A percentile compares a stretch with the other conserved stretches of the same genome.
These are phyloP conservation scores for Torymus texanus DNA, from an alignment of 2,888 invertebrate genomes.

Conservation along the genomic window DNA sequence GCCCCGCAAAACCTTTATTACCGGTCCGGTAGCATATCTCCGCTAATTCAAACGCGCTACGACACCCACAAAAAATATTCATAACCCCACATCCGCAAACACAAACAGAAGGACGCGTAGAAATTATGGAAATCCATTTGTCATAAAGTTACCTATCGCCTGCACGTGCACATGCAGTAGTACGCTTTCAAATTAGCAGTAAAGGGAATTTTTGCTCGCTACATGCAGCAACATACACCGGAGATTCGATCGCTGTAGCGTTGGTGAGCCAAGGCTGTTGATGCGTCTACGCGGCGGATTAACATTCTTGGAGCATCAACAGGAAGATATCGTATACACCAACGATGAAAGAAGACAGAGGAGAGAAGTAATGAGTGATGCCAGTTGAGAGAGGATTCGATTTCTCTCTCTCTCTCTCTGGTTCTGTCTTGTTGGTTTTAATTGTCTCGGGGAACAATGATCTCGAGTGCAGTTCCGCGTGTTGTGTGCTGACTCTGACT, in stretches of 20 bases:
- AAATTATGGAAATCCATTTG: conserved; percentile 6
- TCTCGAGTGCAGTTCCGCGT: conserved; percentile 19
- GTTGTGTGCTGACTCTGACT: too few species aligned
- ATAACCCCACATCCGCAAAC: background rate
- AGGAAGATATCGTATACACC: conserved; percentile 53
- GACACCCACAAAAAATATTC: too few species aligned
- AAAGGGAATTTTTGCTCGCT: conserved; percentile 25
- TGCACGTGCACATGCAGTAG: background rate
- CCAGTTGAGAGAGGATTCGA: conserved; percentile 5
- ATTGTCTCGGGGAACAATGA: conserved; percentile 31
- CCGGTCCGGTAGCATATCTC: too few species aligned
- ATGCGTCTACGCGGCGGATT: conserved; percentile 35
- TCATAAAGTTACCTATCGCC: background rate
- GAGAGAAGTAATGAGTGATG: conserved; percentile 11
- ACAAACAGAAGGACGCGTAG: background rate
- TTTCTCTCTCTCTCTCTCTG: background rate
- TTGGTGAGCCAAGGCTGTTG: conserved; percentile 45
- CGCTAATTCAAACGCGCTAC: too few species aligned
- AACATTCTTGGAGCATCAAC: conserved; percentile 57
- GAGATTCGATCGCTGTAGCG: conserved; percentile 19
- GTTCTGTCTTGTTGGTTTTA: conserved; percentile 5
- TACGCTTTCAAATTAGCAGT: conserved; percentile 31
- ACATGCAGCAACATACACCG: background rate
- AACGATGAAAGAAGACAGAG: background rate
- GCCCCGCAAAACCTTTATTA: too few species aligned